Conservation (phyloP, 92 coral and sea anemone species). For the Hydrozoanthus gracilis region DNA sequence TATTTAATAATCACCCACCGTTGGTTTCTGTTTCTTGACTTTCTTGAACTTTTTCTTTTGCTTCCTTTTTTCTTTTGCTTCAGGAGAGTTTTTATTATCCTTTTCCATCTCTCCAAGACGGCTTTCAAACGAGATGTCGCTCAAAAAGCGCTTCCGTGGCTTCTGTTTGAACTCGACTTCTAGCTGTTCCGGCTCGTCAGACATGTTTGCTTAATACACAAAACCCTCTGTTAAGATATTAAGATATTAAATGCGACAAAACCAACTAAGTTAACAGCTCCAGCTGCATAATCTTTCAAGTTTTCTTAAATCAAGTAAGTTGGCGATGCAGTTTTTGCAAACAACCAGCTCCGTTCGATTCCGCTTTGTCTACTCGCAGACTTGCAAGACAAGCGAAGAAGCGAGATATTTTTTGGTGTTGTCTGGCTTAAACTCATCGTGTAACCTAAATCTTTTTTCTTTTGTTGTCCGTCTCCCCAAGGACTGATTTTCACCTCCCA, state of each 20-base stretch:
- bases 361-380: no score
- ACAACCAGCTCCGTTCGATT: no score
- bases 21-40: not conserved
- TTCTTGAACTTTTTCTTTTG: not conserved
- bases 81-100: not conserved
- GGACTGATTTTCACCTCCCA: not conserved
- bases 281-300: no score
- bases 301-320: no score
- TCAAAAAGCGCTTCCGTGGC: not conserved
- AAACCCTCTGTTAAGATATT: not conserved
- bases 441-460: not conserved
- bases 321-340: no score
- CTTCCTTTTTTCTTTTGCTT: not conserved
- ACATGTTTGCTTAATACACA: conserved; percentile 1
- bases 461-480: not conserved
- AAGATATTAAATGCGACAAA: no score
- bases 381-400: no score
- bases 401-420: no score
- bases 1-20: not conserved
- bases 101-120: not conserved
- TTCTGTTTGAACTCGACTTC: not conserved
- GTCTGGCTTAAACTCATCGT: not conserved
- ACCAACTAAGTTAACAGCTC: no score
- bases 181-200: not conserved
- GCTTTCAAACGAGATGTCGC: not conserved